Conservation (phyloP, 2,113 vertebrate genomes). For the Mus spicilegus region DNA sequence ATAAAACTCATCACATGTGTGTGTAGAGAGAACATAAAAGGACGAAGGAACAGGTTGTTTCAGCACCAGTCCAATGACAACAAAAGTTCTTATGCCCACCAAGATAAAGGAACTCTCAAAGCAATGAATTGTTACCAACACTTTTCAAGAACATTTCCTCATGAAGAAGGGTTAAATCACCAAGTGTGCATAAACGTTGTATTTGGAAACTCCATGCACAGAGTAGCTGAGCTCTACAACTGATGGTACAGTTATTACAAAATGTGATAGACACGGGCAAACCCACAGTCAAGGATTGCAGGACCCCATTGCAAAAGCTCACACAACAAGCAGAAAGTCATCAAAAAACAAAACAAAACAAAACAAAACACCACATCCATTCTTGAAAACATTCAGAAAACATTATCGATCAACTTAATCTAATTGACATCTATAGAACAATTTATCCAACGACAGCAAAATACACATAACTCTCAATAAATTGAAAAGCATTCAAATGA, state of each 20-base stretch:
- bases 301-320: neutral
- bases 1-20: neutral
- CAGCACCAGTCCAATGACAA: neutral
- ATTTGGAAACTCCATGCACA: neutral
- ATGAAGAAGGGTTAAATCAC: neutral
- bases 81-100: neutral
- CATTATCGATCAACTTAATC: neutral
- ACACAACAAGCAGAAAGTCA: constrained; percentile 16
- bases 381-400: neutral
- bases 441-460: constrained; percentile 2
- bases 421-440: neutral
- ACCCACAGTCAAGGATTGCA: neutral
- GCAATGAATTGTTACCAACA: neutral
- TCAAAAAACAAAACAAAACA: neutral
- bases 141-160: neutral
- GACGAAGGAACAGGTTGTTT: neutral
- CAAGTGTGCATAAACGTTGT: neutral
- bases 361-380: neutral
- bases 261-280: neutral
- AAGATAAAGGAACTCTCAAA: neutral
- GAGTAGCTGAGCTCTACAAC: neutral
- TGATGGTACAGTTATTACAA: neutral
- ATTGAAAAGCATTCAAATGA: constrained; percentile 7
- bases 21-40: neutral
- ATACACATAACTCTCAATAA: neutral